A percentile compares a stretch with the other conserved stretches of the same genome.
phyloP scores from a whole-genome alignment of 2,888 invertebrate genomes.

The Hoplodrina blanda region DNA sequence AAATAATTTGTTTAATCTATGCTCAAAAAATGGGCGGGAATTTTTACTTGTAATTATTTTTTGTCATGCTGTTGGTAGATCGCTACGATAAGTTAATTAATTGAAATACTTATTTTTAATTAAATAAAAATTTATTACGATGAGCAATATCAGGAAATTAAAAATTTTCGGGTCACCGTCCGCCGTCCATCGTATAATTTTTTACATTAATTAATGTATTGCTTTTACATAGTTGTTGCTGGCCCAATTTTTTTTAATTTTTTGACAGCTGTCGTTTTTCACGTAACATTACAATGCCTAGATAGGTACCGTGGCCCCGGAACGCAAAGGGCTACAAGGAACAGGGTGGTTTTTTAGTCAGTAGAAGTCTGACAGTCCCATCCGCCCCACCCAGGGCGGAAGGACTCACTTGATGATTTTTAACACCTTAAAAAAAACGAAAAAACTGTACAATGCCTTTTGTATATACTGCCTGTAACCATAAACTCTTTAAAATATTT shows the following conservation, averaged over 20 bases:
- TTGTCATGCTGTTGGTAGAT: constrained; percentile 47
- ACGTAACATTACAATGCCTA: too few species aligned
- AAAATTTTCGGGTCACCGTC: constrained; percentile 20
- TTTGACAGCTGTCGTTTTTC: too few species aligned
- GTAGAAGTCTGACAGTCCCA: too few species aligned
- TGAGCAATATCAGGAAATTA: constrained; percentile 39
- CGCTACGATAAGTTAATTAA: constrained; percentile 56
- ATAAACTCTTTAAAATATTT: not conserved
- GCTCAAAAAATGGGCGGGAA: constrained; percentile 54
- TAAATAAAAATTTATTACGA: constrained; percentile 45
- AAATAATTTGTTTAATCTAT: constrained; percentile 64
- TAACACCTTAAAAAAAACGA: too few species aligned
- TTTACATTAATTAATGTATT: constrained; percentile 11
- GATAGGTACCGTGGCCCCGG: too few species aligned
- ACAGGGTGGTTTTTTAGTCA: too few species aligned
- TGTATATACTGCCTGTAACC: too few species aligned
- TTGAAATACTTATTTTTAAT: constrained; percentile 45
- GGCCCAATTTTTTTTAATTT: not conserved
- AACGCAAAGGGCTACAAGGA: too few species aligned
- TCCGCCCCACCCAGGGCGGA: too few species aligned
- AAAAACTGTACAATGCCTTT: too few species aligned
- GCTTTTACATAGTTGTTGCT: not conserved
- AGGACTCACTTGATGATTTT: too few species aligned
- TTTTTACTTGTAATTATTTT: constrained; percentile 51
- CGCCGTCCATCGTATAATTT: not conserved